Evolutionary conservation across 1,140 invertebrate genomes (phyloP).

Genomic region (Drosophila bifasciata): DNA sequence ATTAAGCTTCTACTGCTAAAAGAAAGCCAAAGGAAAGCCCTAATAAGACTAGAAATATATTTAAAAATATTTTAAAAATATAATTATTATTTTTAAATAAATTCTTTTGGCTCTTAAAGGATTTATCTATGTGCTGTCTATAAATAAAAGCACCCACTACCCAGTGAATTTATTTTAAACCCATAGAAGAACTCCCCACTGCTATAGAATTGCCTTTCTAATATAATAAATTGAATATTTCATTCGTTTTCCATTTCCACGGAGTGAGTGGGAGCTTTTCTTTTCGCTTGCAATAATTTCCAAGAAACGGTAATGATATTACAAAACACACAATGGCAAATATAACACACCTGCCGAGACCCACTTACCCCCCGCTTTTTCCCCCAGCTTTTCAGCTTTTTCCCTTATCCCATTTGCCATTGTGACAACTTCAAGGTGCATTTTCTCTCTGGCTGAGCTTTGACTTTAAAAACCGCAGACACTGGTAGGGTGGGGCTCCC

Average conservation of each 20-base stretch:
- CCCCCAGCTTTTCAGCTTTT: not conserved
- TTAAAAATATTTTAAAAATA: no score
- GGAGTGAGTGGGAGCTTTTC: not conserved
- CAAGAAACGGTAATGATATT: conserved; percentile 40
- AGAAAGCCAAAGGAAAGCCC: no score
- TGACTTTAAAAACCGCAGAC: conserved; percentile 41
- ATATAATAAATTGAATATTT: conserved; percentile 20
- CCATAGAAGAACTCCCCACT: not conserved
- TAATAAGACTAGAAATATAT: no score
- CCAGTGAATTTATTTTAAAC: no score
- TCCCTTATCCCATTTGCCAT: conserved; percentile 34
- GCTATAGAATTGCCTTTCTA: not conserved
- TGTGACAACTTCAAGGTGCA: conserved; percentile 4
- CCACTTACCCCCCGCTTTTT: conserved; percentile 1
- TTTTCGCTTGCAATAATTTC: conserved; percentile 20
- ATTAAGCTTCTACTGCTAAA: no score
- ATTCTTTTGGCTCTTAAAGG: no score
- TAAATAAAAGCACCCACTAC: no score
- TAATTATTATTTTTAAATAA: no score
- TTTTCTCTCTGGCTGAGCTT: conserved; percentile 15
- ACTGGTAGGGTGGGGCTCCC: no score
- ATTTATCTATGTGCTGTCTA: no score
- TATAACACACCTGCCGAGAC: conserved; percentile 29
- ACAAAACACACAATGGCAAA: conserved; percentile 37
- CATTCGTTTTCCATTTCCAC: not conserved